Evolutionary conservation across 2,113 vertebrate genomes (phyloP).

Genomic region (Mesocricetus auratus): DNA sequence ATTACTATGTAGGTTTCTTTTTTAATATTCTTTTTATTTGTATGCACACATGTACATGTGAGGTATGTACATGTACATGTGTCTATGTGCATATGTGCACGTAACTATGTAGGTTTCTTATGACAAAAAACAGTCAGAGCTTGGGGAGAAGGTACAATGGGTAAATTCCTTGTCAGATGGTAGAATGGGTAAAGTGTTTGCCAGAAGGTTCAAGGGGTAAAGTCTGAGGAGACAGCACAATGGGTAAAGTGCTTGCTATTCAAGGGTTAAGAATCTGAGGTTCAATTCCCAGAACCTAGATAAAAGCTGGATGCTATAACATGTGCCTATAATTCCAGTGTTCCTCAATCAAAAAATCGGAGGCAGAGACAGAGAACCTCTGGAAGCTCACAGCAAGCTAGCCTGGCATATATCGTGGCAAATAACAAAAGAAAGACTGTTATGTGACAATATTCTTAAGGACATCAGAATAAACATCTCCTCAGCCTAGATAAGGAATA

Average conservation of each 20-base stretch:
- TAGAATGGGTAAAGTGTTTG: neutral
- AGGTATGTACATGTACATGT: too few relatives aligned
- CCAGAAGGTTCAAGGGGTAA: neutral
- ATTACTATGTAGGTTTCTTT: conserved; percentile 13
- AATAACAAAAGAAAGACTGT: neutral
- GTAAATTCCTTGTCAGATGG: neutral
- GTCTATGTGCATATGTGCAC: too few relatives aligned
- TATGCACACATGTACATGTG: too few relatives aligned
- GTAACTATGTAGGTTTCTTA: neutral
- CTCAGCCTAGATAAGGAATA: neutral
- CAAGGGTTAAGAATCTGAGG: neutral
- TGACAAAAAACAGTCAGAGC: neutral
- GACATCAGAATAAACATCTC: neutral
- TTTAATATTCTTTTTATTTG: too few relatives aligned
- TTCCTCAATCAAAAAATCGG: neutral
- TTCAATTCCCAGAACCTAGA: neutral
- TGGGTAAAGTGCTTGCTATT: neutral
- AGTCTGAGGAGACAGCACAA: neutral
- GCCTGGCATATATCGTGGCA: neutral
- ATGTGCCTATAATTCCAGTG: neutral
- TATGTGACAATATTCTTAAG: neutral
- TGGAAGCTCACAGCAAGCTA: neutral
- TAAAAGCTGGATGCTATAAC: neutral
- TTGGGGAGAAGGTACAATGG: neutral
- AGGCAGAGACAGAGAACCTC: neutral